Percentiles rank a stretch among this genome's conserved stretches.
Evolutionary conservation across 2,113 vertebrate species (phyloP).

Genomic region (Potamarius usumacintae): DNA sequence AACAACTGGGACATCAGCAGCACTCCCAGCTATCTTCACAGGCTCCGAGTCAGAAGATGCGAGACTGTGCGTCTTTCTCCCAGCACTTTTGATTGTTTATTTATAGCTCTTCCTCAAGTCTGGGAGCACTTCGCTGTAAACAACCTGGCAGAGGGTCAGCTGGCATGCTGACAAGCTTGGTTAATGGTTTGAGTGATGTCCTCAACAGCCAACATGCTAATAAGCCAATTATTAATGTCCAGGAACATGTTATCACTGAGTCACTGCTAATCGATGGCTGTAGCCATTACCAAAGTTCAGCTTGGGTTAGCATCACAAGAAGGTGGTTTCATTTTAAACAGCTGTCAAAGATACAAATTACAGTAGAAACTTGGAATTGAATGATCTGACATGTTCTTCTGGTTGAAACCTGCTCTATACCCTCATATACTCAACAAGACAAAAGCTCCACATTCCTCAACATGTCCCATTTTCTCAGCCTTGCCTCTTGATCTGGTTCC

Average conservation of each 20-base stretch:
- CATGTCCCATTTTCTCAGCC: neutral
- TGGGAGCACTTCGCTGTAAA: conserved; percentile 48
- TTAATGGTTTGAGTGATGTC: conserved; percentile 71
- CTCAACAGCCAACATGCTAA: conserved; percentile 75
- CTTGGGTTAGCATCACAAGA: conserved; percentile 8
- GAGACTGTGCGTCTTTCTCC: neutral
- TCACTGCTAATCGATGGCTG: conserved; percentile 41
- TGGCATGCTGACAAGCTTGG: conserved; percentile 63
- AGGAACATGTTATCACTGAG: conserved; percentile 23
- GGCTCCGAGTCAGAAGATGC: neutral
- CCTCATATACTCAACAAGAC: neutral
- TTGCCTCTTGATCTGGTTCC: conserved; percentile 35
- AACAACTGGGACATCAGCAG: conserved; percentile 7
- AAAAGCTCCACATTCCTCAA: conserved; percentile 5
- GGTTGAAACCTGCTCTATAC: neutral
- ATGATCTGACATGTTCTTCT: neutral
- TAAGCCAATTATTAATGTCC: conserved; percentile 69
- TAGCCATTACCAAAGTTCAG: neutral
- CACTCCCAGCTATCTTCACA: neutral
- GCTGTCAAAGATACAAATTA: neutral
- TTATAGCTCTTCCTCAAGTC: neutral
- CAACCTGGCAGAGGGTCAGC: conserved; percentile 67
- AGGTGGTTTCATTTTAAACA: neutral
- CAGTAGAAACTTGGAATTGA: neutral
- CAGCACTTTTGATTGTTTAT: conserved; percentile 17